Evolutionary conservation across 2,113 vertebrate species (phyloP).

Genomic region (Hyaena hyaena): DNA sequence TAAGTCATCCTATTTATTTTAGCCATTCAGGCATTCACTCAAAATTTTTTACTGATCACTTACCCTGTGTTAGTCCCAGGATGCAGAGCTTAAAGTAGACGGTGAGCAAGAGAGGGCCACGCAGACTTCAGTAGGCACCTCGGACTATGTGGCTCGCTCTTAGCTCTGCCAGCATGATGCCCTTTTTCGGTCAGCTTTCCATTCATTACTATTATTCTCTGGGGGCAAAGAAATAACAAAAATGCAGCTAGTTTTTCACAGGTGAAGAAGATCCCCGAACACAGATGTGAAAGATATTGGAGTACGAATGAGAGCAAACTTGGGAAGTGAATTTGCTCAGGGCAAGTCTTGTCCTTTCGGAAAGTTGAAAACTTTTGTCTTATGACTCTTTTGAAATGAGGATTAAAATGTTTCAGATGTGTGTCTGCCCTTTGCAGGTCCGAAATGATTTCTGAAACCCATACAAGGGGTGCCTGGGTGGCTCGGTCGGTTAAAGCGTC

Average conservation of each 20-base stretch:
- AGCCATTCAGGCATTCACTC: not conserved
- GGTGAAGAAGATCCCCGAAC: not conserved
- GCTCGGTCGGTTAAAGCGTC: too few relatives aligned
- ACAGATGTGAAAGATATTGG: not conserved
- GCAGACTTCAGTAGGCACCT: not conserved
- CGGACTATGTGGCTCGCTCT: fast-evolving
- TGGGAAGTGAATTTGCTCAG: not conserved
- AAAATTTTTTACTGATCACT: not conserved
- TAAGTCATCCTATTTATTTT: not conserved
- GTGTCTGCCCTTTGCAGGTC: not conserved
- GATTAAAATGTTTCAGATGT: not conserved
- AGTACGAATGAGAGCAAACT: not conserved
- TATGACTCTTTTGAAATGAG: not conserved
- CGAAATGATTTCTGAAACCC: not conserved
- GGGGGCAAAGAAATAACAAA: not conserved
- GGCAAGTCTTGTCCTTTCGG: not conserved
- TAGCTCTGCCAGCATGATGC: not conserved
- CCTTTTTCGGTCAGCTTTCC: not conserved
- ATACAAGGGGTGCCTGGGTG: too few relatives aligned
- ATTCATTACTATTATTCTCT: not conserved
- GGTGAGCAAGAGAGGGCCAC: not conserved
- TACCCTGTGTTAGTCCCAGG: not conserved
- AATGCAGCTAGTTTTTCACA: not conserved
- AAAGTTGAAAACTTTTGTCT: not conserved
- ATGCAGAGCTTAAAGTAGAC: not conserved